phyloP scores from a whole-genome alignment of 1,140 invertebrate species.

The Drosophila pruinosa region DNA sequence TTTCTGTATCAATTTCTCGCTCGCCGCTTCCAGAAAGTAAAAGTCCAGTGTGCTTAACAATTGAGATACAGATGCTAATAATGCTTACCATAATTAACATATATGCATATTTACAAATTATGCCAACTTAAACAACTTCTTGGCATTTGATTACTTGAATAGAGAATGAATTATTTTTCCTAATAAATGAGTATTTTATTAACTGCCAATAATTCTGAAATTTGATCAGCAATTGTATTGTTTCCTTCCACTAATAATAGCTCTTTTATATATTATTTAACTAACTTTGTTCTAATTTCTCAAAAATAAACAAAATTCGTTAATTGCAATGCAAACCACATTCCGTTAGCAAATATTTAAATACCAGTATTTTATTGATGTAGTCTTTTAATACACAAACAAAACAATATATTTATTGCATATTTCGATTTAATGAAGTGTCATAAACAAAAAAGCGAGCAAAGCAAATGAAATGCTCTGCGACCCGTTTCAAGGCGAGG shows the following conservation, averaged over 20 bases:
- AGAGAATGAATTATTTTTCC: too few species aligned
- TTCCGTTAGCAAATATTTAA: background rate
- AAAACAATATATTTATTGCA: background rate
- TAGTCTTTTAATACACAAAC: background rate
- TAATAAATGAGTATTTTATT: too few species aligned
- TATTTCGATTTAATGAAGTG: background rate
- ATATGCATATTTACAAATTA: too few species aligned
- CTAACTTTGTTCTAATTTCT: background rate
- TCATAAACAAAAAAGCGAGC: conserved; percentile 3
- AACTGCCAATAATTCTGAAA: too few species aligned
- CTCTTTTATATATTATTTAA: too few species aligned
- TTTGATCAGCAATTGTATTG: too few species aligned
- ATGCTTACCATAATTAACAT: too few species aligned
- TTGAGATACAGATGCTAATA: too few species aligned
- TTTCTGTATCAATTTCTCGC: background rate
- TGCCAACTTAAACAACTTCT: too few species aligned
- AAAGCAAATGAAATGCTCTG: background rate
- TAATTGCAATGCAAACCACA: background rate
- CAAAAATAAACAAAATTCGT: background rate
- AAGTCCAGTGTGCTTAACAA: conserved; percentile 50
- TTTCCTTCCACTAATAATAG: too few species aligned
- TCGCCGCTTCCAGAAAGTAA: conserved; percentile 48
- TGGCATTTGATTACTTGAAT: too few species aligned
- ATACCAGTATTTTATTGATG: background rate
- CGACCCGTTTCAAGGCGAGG: conserved; percentile 6